Conservation (phyloP, 2,113 vertebrate genomes). For the Formicarius rufipectus region DNA sequence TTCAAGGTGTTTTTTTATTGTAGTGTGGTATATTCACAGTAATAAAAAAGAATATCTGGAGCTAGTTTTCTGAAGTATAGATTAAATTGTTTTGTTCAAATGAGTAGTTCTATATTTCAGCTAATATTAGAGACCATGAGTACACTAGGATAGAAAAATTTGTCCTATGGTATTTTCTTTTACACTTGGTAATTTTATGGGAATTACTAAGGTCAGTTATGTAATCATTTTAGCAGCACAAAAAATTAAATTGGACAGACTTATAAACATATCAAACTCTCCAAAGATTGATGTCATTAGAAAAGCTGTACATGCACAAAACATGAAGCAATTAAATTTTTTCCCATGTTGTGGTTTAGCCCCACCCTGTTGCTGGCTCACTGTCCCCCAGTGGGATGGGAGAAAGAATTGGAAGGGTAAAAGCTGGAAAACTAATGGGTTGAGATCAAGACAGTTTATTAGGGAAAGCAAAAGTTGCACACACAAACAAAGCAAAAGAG, state of each 20-base stretch:
- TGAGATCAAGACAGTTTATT: neutral
- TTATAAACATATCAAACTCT: neutral
- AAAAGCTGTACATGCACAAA: neutral
- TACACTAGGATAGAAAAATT: neutral
- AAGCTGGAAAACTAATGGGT: neutral
- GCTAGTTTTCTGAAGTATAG: neutral
- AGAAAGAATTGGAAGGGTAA: neutral
- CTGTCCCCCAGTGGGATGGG: neutral
- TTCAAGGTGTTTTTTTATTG: neutral
- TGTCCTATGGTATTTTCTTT: neutral
- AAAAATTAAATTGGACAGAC: conserved; percentile 25
- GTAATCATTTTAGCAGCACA: neutral
- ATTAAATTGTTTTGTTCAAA: neutral
- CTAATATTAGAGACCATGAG: neutral
- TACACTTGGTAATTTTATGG: neutral
- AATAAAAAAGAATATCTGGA: neutral
- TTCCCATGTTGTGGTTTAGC: neutral
- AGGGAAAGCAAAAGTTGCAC: neutral
- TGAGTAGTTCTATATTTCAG: neutral
- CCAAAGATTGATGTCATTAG: neutral
- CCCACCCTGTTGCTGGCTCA: neutral
- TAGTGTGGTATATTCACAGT: neutral
- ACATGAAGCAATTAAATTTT: neutral
- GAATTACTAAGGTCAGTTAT: conserved; percentile 12
- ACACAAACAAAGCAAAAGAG: neutral